Conservation (phyloP, 2,888 invertebrate species). For the Phanerotoma sp. region DNA sequence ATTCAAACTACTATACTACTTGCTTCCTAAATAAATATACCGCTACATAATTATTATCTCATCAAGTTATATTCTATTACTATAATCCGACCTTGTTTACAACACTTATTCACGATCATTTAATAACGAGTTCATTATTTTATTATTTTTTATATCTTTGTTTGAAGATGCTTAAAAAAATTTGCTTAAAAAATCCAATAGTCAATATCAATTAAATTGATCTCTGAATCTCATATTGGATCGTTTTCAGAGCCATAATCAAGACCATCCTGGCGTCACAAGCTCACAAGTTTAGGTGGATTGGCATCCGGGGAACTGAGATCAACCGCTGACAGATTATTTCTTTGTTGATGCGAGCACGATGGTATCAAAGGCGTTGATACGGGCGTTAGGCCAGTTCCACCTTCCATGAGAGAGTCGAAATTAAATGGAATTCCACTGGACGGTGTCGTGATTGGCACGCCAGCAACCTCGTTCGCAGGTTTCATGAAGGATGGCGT, state of each 20-base stretch:
- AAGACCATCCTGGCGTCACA: conserved; percentile 64
- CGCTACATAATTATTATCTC: not conserved
- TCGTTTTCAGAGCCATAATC: conserved; percentile 44
- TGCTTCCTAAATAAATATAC: not conserved
- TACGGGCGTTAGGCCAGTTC: conserved; percentile 88
- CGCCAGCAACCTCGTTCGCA: conserved; percentile 71
- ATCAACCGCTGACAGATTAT: conserved; percentile 65
- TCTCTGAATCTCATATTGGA: conserved; percentile 36
- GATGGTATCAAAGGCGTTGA: conserved; percentile 69
- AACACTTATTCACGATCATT: no score
- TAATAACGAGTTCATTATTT: not conserved
- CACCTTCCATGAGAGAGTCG: conserved; percentile 91
- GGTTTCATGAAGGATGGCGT: conserved; percentile 55
- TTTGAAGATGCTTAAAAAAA: not conserved
- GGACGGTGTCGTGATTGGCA: conserved; percentile 85
- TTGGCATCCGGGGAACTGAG: conserved; percentile 75
- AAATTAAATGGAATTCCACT: conserved; percentile 87
- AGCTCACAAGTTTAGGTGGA: conserved; percentile 78
- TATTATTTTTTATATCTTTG: not conserved
- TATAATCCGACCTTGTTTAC: no score
- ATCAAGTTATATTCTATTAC: not conserved
- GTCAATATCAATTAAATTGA: not conserved
- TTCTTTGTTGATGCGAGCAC: conserved; percentile 77
- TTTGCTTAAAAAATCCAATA: not conserved
- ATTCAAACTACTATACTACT: conserved; percentile 41